Percentiles rank a stretch among this genome's conserved stretches.
Evolutionary conservation across 2,888 invertebrate species (phyloP).

Genomic region (Cantharis nigra): DNA sequence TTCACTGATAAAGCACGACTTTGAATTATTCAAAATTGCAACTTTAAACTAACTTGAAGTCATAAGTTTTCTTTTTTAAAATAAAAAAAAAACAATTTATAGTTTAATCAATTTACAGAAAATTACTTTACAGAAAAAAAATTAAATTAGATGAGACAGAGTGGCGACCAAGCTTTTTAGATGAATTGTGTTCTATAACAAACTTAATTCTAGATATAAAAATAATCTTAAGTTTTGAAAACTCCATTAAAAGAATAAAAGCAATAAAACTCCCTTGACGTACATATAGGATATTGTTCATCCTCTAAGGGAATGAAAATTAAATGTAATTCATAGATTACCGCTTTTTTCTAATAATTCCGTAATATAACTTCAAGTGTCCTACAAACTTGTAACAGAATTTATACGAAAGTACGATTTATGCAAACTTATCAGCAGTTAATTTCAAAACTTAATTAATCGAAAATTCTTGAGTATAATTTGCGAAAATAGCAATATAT

Average conservation of each 20-base stretch:
- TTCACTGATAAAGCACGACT: neutral
- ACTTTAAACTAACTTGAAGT: neutral
- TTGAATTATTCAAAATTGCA: neutral
- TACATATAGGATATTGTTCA: neutral
- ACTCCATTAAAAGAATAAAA: conserved; percentile 6
- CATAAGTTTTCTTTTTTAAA: neutral
- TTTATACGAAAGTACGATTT: neutral
- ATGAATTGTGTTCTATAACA: conserved; percentile 1
- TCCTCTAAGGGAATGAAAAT: neutral
- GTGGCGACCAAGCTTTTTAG: neutral
- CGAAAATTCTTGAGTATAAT: neutral
- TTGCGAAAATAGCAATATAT: neutral
- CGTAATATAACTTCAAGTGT: neutral
- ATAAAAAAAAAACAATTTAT: neutral
- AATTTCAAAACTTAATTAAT: neutral
- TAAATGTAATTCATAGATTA: neutral
- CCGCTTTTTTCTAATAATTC: neutral
- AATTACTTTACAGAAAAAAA: neutral
- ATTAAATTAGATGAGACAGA: conserved; percentile 4
- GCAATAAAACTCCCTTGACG: conserved; percentile 1
- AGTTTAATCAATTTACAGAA: neutral
- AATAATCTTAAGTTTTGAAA: conserved; percentile 3
- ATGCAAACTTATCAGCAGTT: neutral
- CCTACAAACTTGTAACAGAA: neutral
- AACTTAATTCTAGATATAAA: conserved; percentile 2